Evolutionary conservation across 2,113 vertebrate genomes (phyloP).

Genomic region (Apodemus sylvaticus): DNA sequence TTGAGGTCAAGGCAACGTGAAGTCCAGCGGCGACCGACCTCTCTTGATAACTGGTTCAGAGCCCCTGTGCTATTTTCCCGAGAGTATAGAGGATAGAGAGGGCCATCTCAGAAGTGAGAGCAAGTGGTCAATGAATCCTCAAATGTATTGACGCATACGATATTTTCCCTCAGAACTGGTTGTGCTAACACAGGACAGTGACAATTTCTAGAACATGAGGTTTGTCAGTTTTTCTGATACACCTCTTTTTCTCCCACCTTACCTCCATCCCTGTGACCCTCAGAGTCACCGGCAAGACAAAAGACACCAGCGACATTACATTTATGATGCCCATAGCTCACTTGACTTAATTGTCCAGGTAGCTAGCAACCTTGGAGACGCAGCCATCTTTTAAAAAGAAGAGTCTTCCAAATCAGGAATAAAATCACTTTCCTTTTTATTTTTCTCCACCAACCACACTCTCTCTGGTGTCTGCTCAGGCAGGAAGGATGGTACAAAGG

Average conservation of each 20-base stretch:
- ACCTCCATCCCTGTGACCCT: background rate
- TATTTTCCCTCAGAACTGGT: background rate
- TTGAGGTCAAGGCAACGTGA: background rate
- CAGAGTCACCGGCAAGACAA: slow-evolving; percentile 56
- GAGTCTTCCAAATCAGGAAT: background rate
- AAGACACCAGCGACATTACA: background rate
- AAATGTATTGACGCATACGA: background rate
- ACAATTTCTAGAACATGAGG: too few relatives aligned
- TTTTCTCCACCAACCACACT: background rate
- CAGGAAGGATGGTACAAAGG: background rate
- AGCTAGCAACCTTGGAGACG: slow-evolving; percentile 64
- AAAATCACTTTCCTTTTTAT: background rate
- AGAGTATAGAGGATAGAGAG: slow-evolving; percentile 13
- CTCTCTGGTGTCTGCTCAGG: background rate
- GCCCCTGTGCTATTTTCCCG: background rate
- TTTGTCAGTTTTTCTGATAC: too few relatives aligned
- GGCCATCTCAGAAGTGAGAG: background rate
- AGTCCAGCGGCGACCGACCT: background rate
- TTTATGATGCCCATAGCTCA: slow-evolving; percentile 72
- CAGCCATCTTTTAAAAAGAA: slow-evolving; percentile 69
- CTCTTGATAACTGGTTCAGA: background rate
- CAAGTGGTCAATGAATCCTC: background rate
- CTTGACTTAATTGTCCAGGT: slow-evolving; percentile 74
- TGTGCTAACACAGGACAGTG: background rate
- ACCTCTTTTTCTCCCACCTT: background rate